phyloP scores from a whole-genome alignment of 2,888 invertebrate genomes.

The Kuschelorhynchus macadamiae region DNA sequence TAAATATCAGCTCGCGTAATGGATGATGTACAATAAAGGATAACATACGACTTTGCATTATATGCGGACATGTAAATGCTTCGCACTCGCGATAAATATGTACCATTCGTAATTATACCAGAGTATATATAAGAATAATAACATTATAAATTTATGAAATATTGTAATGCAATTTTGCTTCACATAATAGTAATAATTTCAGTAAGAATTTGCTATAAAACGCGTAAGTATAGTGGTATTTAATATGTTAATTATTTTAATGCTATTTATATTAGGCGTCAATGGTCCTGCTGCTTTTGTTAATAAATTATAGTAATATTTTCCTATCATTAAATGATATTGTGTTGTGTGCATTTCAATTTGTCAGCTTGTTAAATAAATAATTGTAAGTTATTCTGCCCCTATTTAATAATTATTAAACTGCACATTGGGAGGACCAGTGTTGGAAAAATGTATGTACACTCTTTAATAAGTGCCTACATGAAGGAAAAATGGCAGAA shows the following conservation, averaged over 20 bases:
- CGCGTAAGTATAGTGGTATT: conserved; percentile 2
- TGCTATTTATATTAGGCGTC: conserved; percentile 2
- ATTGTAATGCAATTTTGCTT: conserved; percentile 27
- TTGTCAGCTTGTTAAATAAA: no score
- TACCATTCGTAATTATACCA: conserved; percentile 34
- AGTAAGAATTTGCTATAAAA: conserved; percentile 28
- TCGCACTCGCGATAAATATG: conserved; percentile 33
- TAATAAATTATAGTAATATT: no score
- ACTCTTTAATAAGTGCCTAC: no score
- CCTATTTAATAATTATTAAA: no score
- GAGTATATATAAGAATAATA: conserved; percentile 33
- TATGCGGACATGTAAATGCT: conserved; percentile 26
- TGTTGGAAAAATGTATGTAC: no score
- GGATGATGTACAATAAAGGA: conserved; percentile 38
- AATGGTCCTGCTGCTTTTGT: no score
- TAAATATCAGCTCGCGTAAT: conserved; percentile 40
- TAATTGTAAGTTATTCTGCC: no score
- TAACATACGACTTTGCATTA: conserved; percentile 28
- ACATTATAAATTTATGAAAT: conserved; percentile 40
- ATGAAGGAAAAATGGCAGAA: no score
- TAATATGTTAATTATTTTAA: conserved; percentile 4
- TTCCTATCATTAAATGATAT: no score
- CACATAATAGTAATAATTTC: conserved; percentile 38
- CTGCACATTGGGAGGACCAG: no score
- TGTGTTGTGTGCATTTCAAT: no score